Base-by-base conservation (phyloP, 2,797 vertebrate species). In the Fringilla coelebs region DNA sequence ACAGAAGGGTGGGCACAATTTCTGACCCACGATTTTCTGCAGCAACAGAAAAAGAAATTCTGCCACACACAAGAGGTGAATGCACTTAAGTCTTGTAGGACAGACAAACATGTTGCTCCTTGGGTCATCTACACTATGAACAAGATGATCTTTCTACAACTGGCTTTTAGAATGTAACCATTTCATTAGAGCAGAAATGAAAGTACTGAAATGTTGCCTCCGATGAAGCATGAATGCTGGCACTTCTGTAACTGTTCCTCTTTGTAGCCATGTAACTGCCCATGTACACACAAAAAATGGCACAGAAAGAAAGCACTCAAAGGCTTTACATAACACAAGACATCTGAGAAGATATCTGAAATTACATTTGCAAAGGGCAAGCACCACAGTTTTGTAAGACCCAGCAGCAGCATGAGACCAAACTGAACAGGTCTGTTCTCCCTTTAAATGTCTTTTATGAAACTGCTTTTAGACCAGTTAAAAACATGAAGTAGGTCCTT, bases 81-180 rank as follows among this genome's bases (percentile, higher is more conserved):
- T 76, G 94, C 52, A 73, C 7, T 36, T 52, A n/a, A 74, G 51
- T 86, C 68, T 93, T 85, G 29, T 36, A 73, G 81, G 80, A 89
- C 70, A 84, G 85, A 85, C 55, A 76, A 38, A 88, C 46, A n/a
- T 83, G 71, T 75, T 96, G 73, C 91, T 87, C 58, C 61, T 92
- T 80, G 55, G 19, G 46, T n/a, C 62, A 80, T 45, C 84, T 68
- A 88, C 85, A 92, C 83, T 92, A 85, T 38, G 14, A 70, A 94
- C 67, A 89, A 88, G 58, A 68, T 73, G 79, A 95, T 90, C 51
- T 88, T 76, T 94, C 80, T 89, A 75, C 51, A 93, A 57, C 25
- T 57, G 49, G 32, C 83, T 90, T 90, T 97, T 94, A 94, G 96
- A 90, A 93, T 67, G 51, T 78, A 85, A 82, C 71, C 43, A 68